A percentile compares a stretch with the other conserved stretches of the same genome.
phyloP scores from a whole-genome alignment of 2,888 invertebrate genomes.

The Ophion obscuratus region DNA sequence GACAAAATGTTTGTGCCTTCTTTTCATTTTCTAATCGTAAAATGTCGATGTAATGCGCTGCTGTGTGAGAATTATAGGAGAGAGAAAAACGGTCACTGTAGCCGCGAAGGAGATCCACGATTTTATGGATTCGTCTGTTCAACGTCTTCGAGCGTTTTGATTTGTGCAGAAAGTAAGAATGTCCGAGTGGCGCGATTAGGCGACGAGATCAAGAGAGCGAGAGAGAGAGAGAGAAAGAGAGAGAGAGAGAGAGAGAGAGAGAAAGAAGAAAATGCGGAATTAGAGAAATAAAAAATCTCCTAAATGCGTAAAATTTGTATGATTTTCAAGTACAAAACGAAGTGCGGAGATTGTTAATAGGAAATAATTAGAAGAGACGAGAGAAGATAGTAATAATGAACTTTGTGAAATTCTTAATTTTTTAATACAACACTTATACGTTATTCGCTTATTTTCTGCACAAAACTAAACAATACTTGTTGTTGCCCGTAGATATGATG shows the following conservation, averaged over 20 bases:
- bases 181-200: constrained; percentile 56
- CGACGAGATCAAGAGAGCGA: neutral
- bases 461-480: constrained; percentile 83
- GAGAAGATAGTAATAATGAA: constrained; percentile 19
- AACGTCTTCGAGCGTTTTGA: constrained; percentile 80
- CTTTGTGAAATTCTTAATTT: constrained; percentile 49
- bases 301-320: neutral
- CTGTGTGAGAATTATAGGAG: constrained; percentile 57
- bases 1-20: constrained; percentile 16
- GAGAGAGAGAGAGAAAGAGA: neutral
- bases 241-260: neutral
- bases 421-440: constrained; percentile 50
- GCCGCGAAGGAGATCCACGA: constrained; percentile 60
- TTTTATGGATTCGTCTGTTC: constrained; percentile 67
- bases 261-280: neutral
- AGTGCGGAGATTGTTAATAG: neutral
- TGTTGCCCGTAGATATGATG: constrained; percentile 86
- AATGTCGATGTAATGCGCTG: constrained; percentile 46
- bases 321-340: neutral
- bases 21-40: constrained; percentile 12
- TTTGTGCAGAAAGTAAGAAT: constrained; percentile 83
- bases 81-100: constrained; percentile 48
- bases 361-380: neutral
- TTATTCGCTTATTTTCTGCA: constrained; percentile 82
- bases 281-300: neutral